phyloP scores from a whole-genome alignment of 2,113 vertebrate species.

The Hylia prasina region DNA sequence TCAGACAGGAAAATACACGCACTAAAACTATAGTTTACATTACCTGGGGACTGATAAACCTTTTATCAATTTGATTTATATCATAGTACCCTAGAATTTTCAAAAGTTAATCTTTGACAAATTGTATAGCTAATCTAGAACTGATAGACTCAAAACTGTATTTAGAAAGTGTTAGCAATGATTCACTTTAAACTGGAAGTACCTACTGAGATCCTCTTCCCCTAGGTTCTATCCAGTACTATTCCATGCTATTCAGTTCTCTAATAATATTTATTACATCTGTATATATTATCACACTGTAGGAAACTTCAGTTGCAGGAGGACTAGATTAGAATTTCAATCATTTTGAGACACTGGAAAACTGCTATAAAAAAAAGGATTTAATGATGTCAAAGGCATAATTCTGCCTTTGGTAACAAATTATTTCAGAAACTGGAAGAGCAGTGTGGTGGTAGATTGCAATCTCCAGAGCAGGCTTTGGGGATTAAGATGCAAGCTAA shows the following conservation, averaged over 20 bases:
- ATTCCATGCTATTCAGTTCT: neutral
- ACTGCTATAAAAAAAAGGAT: neutral
- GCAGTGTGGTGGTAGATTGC: neutral
- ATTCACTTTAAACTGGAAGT: neutral
- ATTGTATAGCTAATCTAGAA: neutral
- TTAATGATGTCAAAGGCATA: neutral
- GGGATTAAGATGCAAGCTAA: neutral
- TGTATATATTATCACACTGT: neutral
- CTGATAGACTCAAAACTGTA: neutral
- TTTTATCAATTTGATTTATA: neutral
- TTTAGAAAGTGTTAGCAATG: neutral
- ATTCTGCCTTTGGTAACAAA: neutral
- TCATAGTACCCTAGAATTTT: neutral
- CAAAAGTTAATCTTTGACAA: neutral
- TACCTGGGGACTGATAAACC: accelerated
- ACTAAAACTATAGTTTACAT: neutral
- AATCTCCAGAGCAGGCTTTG: neutral
- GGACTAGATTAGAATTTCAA: neutral
- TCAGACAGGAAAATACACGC: neutral
- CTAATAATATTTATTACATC: neutral
- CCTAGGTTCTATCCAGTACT: neutral
- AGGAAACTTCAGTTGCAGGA: neutral
- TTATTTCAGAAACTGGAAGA: neutral
- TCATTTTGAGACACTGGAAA: neutral
- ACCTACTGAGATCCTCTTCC: neutral